Percentiles rank a stretch among this genome's conserved stretches.
These are phyloP conservation scores for Emys orbicularis DNA, from an alignment of 2,797 vertebrate genomes.

Conservation along the genomic window DNA sequence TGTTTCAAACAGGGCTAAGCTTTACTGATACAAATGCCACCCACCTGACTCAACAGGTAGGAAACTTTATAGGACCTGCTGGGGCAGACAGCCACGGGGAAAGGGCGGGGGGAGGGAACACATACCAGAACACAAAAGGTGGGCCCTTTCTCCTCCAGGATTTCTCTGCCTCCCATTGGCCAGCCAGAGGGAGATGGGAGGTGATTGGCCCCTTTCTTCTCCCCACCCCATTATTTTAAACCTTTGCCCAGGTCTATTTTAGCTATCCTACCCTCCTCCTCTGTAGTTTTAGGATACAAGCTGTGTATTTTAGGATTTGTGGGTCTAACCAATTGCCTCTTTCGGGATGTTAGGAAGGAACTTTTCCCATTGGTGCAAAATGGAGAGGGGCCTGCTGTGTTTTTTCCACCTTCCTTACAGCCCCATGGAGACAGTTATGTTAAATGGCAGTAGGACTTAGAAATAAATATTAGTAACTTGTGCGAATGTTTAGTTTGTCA, in stretches of 20 bases:
- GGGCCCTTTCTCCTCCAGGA: not conserved
- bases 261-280: not conserved
- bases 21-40: rapidly evolving
- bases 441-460: not conserved
- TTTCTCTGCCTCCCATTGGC: not conserved
- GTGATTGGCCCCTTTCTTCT: not conserved
- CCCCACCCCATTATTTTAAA: not conserved
- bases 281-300: not conserved
- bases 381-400: not conserved
- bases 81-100: not conserved
- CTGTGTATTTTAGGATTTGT: not conserved
- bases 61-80: not conserved
- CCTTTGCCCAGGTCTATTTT: not conserved
- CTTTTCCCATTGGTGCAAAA: not conserved
- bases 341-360: not conserved
- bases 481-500: not conserved
- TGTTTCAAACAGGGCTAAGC: not conserved
- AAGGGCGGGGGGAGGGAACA: not conserved
- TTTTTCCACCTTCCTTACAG: not conserved
- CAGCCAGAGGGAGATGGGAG: not conserved
- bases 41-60: not conserved
- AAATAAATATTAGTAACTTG: not conserved
- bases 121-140: not conserved
- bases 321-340: not conserved
- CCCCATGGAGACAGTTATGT: not conserved